A percentile compares a stretch with the other conserved stretches of the same genome.
Conservation (phyloP, 2,888 invertebrate genomes). For the Andrena bicolor region DNA sequence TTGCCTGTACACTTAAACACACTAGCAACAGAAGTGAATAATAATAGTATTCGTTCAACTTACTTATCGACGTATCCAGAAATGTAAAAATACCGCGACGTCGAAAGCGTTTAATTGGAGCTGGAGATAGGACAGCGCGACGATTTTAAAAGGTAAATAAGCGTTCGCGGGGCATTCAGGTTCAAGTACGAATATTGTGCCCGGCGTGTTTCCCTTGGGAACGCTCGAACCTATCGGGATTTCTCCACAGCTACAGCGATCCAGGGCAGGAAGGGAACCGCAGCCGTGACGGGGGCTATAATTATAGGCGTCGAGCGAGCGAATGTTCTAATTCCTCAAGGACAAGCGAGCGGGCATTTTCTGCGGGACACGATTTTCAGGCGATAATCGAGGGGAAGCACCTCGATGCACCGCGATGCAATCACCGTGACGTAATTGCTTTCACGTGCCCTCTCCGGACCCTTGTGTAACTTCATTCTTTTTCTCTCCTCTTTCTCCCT, state of each 20-base stretch:
- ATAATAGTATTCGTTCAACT: too few species aligned
- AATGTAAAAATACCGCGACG: too few species aligned
- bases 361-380: conserved; percentile 57
- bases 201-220: conserved; percentile 36
- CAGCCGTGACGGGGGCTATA: conserved; percentile 55
- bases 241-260: conserved; percentile 48
- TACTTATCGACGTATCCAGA: too few species aligned
- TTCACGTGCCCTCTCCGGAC: conserved; percentile 54
- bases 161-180: conserved; percentile 55
- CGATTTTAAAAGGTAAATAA: conserved; percentile 22
- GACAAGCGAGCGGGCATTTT: conserved; percentile 64
- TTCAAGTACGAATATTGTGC: conserved; percentile 46
- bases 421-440: conserved; percentile 63
- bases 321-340: conserved; percentile 80
- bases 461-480: conserved; percentile 47
- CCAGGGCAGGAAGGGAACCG: conserved; percentile 69
- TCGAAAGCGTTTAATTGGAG: conserved; percentile 16
- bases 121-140: conserved; percentile 13
- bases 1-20: neutral
- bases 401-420: conserved; percentile 52
- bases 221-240: conserved; percentile 52
- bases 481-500: too few species aligned
- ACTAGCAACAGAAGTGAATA: neutral
- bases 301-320: conserved; percentile 70
- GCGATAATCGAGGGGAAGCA: conserved; percentile 60